Conservation (phyloP, 2,797 vertebrate genomes). For the Microctenopoma steveboyesi region DNA sequence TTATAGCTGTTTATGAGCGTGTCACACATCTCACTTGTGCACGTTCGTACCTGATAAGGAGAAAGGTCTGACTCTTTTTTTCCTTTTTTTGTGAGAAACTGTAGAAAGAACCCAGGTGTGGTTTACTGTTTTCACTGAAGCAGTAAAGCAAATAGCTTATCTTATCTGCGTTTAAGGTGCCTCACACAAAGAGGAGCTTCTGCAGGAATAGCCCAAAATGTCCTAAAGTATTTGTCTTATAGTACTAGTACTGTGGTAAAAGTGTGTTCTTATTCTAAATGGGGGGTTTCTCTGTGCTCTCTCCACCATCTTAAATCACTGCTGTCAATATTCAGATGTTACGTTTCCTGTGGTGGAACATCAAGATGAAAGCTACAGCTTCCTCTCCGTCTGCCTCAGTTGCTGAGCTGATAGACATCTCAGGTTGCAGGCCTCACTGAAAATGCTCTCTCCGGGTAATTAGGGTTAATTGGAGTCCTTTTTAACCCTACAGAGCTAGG, state of each 20-base stretch:
- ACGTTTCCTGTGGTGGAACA: constrained; percentile 78
- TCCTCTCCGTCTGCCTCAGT: constrained; percentile 56
- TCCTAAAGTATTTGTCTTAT: neutral
- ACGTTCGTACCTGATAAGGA: constrained; percentile 65
- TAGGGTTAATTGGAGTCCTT: constrained; percentile 84
- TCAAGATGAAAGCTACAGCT: constrained; percentile 77
- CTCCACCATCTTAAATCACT: constrained; percentile 56
- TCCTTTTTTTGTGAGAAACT: constrained; percentile 46
- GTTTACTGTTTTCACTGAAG: constrained; percentile 28
- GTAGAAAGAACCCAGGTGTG: constrained; percentile 13
- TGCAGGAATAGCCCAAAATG: neutral
- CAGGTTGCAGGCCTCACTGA: constrained; percentile 79
- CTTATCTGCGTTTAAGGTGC: constrained; percentile 50
- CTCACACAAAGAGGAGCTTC: constrained; percentile 33
- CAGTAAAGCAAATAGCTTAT: constrained; percentile 34
- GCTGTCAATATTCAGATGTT: constrained; percentile 68
- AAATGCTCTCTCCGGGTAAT: constrained; percentile 78
- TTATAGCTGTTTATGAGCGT: constrained; percentile 73
- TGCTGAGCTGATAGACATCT: constrained; percentile 75
- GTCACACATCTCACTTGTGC: constrained; percentile 57
- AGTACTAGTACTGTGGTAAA: neutral
- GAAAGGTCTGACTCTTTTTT: constrained; percentile 15
- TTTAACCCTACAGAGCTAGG: constrained; percentile 71
- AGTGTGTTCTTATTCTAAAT: constrained; percentile 13
- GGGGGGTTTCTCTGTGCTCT: constrained; percentile 10